These are phyloP conservation scores for Sialia sialis DNA, from an alignment of 2,113 vertebrate species.

Conservation along the genomic window DNA sequence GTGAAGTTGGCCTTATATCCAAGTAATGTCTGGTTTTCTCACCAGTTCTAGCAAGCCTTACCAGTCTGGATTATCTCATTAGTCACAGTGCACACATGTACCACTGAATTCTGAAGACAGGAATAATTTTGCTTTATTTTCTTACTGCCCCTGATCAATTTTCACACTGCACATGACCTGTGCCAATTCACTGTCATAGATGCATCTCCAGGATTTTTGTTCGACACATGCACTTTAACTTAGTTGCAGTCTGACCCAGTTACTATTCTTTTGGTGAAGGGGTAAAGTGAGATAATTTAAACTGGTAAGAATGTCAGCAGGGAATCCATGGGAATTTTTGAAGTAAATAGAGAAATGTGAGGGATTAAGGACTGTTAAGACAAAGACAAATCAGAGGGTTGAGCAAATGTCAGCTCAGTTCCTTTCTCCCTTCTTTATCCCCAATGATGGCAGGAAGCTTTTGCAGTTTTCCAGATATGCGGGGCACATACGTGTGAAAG, in stretches of 20 bases:
- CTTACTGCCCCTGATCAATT: background rate
- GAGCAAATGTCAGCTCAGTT: conserved; percentile 9
- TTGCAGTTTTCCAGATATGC: conserved; percentile 4
- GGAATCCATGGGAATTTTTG: background rate
- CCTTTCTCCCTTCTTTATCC: background rate
- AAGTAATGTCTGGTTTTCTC: background rate
- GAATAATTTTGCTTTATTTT: background rate
- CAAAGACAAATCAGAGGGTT: conserved; percentile 22
- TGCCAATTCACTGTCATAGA: background rate
- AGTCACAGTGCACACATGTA: background rate
- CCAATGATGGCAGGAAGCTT: background rate
- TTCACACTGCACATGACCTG: background rate
- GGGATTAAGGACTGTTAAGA: background rate
- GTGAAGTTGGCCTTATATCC: background rate
- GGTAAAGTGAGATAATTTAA: background rate
- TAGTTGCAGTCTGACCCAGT: background rate
- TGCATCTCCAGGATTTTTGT: background rate
- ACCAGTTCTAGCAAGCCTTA: background rate
- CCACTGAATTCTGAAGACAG: background rate
- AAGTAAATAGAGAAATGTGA: conserved; percentile 3
- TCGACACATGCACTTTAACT: background rate
- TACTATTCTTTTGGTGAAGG: background rate
- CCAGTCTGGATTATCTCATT: background rate
- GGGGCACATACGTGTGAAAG: background rate
- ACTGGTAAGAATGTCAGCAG: background rate